phyloP scores from a whole-genome alignment of 2,888 invertebrate genomes.

The Muschampia plurimacula region DNA sequence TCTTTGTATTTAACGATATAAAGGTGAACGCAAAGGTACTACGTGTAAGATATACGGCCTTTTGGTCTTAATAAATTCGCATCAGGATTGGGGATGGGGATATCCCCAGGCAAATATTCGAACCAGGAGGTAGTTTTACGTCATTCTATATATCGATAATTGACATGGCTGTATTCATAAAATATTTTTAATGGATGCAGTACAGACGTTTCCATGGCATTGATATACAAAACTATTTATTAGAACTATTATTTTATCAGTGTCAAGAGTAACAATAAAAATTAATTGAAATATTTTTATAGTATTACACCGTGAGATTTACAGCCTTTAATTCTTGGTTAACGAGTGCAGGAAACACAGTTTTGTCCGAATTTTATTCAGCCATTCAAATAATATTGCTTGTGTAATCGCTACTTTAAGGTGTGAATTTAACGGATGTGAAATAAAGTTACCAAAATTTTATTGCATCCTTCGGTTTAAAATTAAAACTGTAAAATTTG shows the following conservation, averaged over 20 bases:
- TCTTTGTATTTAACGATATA: slow-evolving; percentile 53
- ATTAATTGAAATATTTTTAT: slow-evolving; percentile 24
- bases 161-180: background rate
- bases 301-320: slow-evolving; percentile 13
- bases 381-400: slow-evolving; percentile 19
- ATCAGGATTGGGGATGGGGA: too few species aligned
- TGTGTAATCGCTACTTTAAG: slow-evolving; percentile 36
- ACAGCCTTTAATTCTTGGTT: slow-evolving; percentile 18
- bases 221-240: background rate
- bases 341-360: slow-evolving; percentile 10
- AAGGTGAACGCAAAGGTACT: slow-evolving; percentile 18
- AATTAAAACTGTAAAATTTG: background rate
- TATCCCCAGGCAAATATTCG: slow-evolving; percentile 21
- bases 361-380: slow-evolving; percentile 26
- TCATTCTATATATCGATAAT: background rate
- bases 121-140: slow-evolving; percentile 14
- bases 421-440: slow-evolving; percentile 36
- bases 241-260: slow-evolving; percentile 16
- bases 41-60: slow-evolving; percentile 2
- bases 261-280: slow-evolving; percentile 26
- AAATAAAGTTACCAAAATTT: slow-evolving; percentile 27
- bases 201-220: slow-evolving; percentile 5
- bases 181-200: slow-evolving; percentile 10
- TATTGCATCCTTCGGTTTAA: slow-evolving; percentile 8
- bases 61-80: slow-evolving; percentile 16